phyloP scores from a whole-genome alignment of 2,888 invertebrate genomes.

The Lingula anatina region DNA sequence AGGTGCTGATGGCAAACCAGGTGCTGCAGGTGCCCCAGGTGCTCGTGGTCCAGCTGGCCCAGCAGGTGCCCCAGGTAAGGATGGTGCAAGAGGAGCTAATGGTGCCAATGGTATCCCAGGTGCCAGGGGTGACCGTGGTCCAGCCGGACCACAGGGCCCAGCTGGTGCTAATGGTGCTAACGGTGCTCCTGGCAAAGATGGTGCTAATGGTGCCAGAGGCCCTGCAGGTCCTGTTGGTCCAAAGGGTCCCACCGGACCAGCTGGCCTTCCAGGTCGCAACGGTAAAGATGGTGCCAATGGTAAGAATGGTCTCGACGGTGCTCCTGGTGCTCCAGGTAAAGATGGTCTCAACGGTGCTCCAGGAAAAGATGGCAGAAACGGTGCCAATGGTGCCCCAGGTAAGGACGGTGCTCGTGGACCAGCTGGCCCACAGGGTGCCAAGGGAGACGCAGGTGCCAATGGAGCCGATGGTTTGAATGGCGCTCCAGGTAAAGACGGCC shows the following conservation, averaged over 20 bases:
- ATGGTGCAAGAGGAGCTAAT: too few relatives aligned
- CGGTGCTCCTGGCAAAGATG: too few relatives aligned
- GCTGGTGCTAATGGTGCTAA: neutral
- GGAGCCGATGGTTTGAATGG: conserved; percentile 65
- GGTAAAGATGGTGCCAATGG: conserved; percentile 34
- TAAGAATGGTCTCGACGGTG: conserved; percentile 39
- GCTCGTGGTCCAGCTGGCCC: conserved; percentile 11
- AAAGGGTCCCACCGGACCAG: conserved; percentile 32
- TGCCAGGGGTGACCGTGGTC: too few relatives aligned
- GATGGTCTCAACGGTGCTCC: too few relatives aligned
- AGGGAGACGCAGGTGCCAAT: conserved; percentile 73
- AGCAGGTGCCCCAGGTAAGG: conserved; percentile 11
- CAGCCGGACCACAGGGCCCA: too few relatives aligned
- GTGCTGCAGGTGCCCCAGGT: conserved; percentile 4
- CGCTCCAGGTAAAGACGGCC: conserved; percentile 57
- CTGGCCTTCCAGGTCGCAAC: conserved; percentile 19
- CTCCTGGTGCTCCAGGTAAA: too few relatives aligned
- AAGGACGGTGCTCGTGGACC: too few relatives aligned
- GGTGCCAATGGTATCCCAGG: too few relatives aligned
- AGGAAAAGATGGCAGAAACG: too few relatives aligned
- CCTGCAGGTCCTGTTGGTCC: conserved; percentile 64
- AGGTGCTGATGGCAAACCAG: neutral
- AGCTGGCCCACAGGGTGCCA: conserved; percentile 52
- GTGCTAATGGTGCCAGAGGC: conserved; percentile 68
- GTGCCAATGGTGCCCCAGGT: neutral